Evolutionary conservation across 2,888 invertebrate genomes (phyloP).

Genomic region (Blera fallax): DNA sequence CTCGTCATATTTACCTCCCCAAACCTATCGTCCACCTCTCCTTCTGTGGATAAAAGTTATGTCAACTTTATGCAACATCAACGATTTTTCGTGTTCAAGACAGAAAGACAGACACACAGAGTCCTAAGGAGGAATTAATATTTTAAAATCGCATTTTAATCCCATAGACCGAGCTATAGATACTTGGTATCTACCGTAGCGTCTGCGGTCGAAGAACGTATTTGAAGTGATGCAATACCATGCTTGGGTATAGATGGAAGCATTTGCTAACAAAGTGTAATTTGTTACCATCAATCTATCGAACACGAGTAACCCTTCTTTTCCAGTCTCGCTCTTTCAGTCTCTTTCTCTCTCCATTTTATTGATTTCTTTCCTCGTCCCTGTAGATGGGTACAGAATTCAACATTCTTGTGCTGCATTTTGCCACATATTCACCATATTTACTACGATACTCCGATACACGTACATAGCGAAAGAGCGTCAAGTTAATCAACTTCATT

Average conservation of each 20-base stretch:
- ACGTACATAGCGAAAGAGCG: conserved; percentile 10
- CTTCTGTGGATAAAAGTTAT: conserved; percentile 38
- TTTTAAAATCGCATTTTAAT: conserved; percentile 58
- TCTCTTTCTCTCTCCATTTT: conserved; percentile 13
- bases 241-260: not conserved
- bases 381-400: not conserved
- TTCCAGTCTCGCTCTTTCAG: not conserved
- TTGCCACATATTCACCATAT: conserved; percentile 8
- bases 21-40: not conserved
- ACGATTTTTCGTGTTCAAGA: conserved; percentile 49
- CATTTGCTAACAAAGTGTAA: conserved; percentile 71
- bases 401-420: conserved; percentile 23
- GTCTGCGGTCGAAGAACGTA: conserved; percentile 55
- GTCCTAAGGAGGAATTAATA: conserved; percentile 41
- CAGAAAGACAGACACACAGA: conserved; percentile 6
- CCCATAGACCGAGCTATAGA: conserved; percentile 18
- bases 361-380: conserved; percentile 57
- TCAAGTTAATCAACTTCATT: conserved; percentile 70
- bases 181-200: conserved; percentile 25
- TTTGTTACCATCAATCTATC: conserved; percentile 73
- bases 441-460: not conserved
- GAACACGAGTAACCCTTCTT: conserved; percentile 65
- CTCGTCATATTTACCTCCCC: conserved; percentile 57
- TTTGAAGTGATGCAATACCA: conserved; percentile 56
- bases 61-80: conserved; percentile 70